These are phyloP conservation scores for Gymnothorax javanicus DNA, from an alignment of 2,797 vertebrate genomes.

Conservation along the genomic window DNA sequence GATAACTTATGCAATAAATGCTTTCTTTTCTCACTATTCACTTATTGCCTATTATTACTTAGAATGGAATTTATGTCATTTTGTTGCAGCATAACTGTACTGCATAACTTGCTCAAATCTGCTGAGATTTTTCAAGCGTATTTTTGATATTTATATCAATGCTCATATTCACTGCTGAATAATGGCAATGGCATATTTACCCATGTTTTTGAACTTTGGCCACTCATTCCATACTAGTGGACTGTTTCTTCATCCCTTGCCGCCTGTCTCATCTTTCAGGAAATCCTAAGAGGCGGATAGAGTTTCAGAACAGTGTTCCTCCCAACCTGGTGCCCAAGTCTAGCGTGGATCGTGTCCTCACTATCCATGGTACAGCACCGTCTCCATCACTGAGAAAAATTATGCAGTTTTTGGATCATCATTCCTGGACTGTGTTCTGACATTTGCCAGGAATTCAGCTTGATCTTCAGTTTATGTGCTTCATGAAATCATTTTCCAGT, in stretches of 20 bases:
- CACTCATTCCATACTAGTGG: not conserved
- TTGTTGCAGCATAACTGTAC: not conserved
- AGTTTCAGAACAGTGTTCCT: constrained; percentile 74
- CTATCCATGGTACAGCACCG: constrained; percentile 75
- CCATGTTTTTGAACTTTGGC: too few species aligned
- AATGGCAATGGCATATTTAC: not conserved
- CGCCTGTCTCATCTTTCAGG: constrained; percentile 33
- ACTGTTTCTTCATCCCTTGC: not conserved
- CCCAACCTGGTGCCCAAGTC: constrained; percentile 84
- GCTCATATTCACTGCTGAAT: not conserved
- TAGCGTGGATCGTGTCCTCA: constrained; percentile 73
- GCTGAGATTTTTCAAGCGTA: not conserved
- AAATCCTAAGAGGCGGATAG: constrained; percentile 60
- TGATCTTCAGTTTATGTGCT: not conserved
- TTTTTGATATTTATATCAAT: not conserved
- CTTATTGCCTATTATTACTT: not conserved
- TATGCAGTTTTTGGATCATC: not conserved
- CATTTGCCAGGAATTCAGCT: too few species aligned
- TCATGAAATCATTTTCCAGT: too few species aligned
- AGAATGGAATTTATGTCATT: not conserved
- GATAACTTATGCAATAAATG: too few species aligned
- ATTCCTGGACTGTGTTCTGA: too few species aligned
- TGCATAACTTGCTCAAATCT: not conserved
- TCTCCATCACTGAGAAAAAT: not conserved
- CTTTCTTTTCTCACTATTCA: not conserved